Percentiles rank a stretch among this genome's conserved stretches.
Evolutionary conservation across 2,888 invertebrate species (phyloP).

Genomic region (Monoplex corrugatus): DNA sequence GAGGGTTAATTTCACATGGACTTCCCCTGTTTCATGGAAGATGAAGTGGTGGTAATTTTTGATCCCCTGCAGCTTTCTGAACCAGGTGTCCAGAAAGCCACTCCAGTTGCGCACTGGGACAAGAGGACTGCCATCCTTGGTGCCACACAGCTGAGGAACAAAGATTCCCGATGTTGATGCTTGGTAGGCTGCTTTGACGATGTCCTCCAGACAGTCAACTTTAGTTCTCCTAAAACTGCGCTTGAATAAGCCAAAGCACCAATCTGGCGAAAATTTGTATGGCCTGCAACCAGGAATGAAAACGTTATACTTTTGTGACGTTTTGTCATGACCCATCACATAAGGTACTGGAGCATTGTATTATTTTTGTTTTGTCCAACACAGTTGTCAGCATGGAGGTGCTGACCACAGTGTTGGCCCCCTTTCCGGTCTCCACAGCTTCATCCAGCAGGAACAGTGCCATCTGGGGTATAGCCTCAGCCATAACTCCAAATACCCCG

Average conservation of each 20-base stretch:
- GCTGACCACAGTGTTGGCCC: slow-evolving; percentile 50
- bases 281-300: slow-evolving; percentile 51
- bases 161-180: slow-evolving; percentile 28
- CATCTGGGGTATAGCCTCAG: slow-evolving; percentile 30
- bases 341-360: slow-evolving; percentile 31
- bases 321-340: slow-evolving; percentile 46
- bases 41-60: slow-evolving; percentile 49
- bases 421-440: slow-evolving; percentile 47
- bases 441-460: slow-evolving; percentile 43
- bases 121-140: slow-evolving; percentile 24
- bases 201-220: slow-evolving; percentile 51
- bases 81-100: slow-evolving; percentile 2
- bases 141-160: slow-evolving; percentile 30
- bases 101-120: slow-evolving; percentile 54
- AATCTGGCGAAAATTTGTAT: slow-evolving; percentile 58
- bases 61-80: slow-evolving; percentile 46
- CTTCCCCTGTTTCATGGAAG: too few relatives aligned
- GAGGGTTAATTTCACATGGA: too few relatives aligned
- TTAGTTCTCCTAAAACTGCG: background rate
- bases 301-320: slow-evolving; percentile 30
- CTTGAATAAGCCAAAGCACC: slow-evolving; percentile 55
- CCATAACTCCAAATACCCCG: slow-evolving; percentile 41
- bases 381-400: slow-evolving; percentile 47
- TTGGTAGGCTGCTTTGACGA: slow-evolving; percentile 34
- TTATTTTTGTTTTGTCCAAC: slow-evolving; percentile 51